These are phyloP conservation scores for Rhynchonycteris naso DNA, from an alignment of 2,797 vertebrate species.

Conservation along the genomic window DNA sequence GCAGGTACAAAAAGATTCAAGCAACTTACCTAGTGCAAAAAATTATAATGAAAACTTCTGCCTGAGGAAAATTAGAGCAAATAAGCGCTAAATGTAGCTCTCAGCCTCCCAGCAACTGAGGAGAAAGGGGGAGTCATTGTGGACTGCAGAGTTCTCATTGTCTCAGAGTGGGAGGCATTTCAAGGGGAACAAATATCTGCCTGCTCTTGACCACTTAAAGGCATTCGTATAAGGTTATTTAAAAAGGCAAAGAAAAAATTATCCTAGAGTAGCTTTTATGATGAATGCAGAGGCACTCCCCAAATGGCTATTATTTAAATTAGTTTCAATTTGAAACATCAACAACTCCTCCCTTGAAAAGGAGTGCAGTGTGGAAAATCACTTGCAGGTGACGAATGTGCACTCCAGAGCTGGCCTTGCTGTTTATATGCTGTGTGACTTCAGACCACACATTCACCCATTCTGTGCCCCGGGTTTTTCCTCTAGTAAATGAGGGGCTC, in stretches of 20 bases:
- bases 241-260: background rate
- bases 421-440: background rate
- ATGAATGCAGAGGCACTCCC: background rate
- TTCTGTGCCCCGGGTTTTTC: background rate
- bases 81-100: background rate
- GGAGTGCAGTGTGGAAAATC: constrained; percentile 4
- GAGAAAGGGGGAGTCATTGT: background rate
- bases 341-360: background rate
- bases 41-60: background rate
- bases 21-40: background rate
- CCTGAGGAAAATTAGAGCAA: background rate
- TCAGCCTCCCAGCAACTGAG: background rate
- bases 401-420: background rate
- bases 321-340: background rate
- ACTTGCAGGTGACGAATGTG: background rate
- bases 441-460: background rate
- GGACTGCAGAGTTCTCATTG: background rate
- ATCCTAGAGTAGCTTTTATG: background rate
- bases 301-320: background rate
- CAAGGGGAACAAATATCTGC: background rate
- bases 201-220: background rate
- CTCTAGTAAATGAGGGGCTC: background rate
- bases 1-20: background rate
- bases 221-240: background rate
- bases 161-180: background rate